Evolutionary conservation across 1,140 invertebrate genomes (phyloP).

Genomic region (Pseudomyrmex pallidus): DNA sequence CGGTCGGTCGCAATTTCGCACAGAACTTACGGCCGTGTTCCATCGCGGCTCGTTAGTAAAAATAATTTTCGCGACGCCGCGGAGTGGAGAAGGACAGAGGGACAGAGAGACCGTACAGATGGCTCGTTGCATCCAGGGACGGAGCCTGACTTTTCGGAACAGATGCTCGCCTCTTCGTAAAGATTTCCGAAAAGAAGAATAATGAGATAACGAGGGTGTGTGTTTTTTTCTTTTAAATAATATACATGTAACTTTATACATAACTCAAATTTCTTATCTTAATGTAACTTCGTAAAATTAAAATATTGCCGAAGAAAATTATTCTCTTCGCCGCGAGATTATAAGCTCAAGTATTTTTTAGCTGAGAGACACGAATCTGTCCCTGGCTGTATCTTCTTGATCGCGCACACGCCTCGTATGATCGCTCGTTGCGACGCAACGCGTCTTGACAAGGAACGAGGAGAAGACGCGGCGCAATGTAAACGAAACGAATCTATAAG

Average conservation of each 20-base stretch:
- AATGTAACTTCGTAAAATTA: background rate
- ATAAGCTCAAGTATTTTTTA: background rate
- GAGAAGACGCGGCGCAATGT: constrained; percentile 64
- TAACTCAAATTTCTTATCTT: too few species aligned
- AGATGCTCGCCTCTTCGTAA: background rate
- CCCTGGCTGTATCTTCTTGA: constrained; percentile 22
- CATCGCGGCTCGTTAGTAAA: constrained; percentile 75
- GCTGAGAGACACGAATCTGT: background rate
- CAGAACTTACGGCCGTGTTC: constrained; percentile 68
- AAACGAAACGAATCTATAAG: constrained; percentile 77
- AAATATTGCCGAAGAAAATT: background rate
- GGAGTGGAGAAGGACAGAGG: background rate
- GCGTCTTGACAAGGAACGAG: constrained; percentile 4
- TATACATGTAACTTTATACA: too few species aligned
- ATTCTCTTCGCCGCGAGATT: background rate
- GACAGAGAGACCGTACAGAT: constrained; percentile 23
- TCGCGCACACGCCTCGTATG: background rate
- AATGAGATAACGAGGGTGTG: background rate
- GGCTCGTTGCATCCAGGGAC: constrained; percentile 31
- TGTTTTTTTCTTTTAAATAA: background rate
- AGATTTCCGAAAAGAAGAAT: background rate
- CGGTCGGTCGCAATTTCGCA: constrained; percentile 69
- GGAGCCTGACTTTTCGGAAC: background rate
- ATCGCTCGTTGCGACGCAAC: constrained; percentile 15
- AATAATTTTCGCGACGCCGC: constrained; percentile 65